Conservation (phyloP, 2,113 vertebrate genomes). For the Notechis scutatus region DNA sequence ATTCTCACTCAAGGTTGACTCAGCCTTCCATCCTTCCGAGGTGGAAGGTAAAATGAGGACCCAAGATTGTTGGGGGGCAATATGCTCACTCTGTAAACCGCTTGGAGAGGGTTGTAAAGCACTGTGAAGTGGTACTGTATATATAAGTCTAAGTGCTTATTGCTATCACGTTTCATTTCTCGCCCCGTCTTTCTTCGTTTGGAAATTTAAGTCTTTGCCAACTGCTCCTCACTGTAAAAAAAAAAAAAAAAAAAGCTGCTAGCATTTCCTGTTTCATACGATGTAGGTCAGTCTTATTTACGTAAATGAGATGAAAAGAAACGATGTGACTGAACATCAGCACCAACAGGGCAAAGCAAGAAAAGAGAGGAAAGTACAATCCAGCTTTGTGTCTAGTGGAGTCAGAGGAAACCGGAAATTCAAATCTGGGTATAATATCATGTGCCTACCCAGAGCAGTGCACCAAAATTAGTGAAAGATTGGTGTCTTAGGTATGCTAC, state of each 20-base stretch:
- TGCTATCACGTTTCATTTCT: background rate
- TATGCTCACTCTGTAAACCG: no score
- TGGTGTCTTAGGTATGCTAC: background rate
- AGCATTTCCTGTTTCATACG: background rate
- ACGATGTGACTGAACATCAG: background rate
- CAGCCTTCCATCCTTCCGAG: no score
- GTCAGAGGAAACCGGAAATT: background rate
- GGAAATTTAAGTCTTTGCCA: slow-evolving; percentile 34
- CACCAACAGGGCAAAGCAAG: background rate
- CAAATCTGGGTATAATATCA: background rate
- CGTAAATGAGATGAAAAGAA: slow-evolving; percentile 9
- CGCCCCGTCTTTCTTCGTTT: slow-evolving; percentile 1
- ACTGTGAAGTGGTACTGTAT: no score
- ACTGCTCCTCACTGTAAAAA: background rate
- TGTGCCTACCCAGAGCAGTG: background rate
- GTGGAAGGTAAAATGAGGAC: no score
- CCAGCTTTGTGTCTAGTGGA: background rate
- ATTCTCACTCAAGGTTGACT: no score
- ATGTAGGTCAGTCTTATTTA: slow-evolving; percentile 31
- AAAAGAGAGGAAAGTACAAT: background rate
- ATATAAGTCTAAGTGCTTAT: no score
- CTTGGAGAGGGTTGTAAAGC: no score
- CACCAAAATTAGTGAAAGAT: background rate
- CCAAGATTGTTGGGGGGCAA: no score
- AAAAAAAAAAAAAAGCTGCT: background rate